These are phyloP conservation scores for Chesias legatella DNA, from an alignment of 2,888 invertebrate genomes.

Conservation along the genomic window DNA sequence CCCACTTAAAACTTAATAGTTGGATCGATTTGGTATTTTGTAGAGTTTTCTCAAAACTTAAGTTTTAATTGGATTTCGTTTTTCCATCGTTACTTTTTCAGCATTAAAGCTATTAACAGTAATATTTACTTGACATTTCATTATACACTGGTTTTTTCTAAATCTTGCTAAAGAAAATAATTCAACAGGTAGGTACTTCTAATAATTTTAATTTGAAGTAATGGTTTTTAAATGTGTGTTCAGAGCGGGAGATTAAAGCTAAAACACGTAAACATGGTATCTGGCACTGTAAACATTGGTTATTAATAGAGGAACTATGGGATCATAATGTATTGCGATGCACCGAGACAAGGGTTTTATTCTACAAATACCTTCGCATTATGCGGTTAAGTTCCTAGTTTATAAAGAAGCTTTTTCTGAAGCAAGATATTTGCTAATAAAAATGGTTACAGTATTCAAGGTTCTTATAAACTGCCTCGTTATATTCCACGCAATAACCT, in stretches of 20 bases:
- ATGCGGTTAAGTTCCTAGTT: too few species aligned
- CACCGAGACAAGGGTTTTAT: conserved; percentile 26
- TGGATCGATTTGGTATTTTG: conserved; percentile 52
- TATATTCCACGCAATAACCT: too few species aligned
- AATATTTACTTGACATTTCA: too few species aligned
- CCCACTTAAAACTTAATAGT: conserved; percentile 67
- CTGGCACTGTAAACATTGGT: conserved; percentile 62
- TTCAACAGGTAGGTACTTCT: background rate
- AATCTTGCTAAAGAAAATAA: too few species aligned
- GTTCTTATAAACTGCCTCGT: too few species aligned
- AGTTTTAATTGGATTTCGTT: conserved; percentile 15
- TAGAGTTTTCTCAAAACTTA: conserved; percentile 33
- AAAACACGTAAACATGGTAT: conserved; percentile 67
- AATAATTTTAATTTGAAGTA: conserved; percentile 9
- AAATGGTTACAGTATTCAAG: too few species aligned
- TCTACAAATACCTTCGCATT: background rate
- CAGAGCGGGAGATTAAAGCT: conserved; percentile 41
- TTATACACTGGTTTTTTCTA: too few species aligned
- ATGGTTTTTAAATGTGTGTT: conserved; percentile 6
- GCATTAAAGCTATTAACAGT: too few species aligned
- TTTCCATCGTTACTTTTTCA: conserved; percentile 8
- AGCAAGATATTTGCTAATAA: too few species aligned
- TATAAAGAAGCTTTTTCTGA: too few species aligned
- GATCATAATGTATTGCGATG: conserved; percentile 46
- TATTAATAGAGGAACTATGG: conserved; percentile 63